Conservation (phyloP, 2,888 invertebrate genomes). For the Plusia festucae region DNA sequence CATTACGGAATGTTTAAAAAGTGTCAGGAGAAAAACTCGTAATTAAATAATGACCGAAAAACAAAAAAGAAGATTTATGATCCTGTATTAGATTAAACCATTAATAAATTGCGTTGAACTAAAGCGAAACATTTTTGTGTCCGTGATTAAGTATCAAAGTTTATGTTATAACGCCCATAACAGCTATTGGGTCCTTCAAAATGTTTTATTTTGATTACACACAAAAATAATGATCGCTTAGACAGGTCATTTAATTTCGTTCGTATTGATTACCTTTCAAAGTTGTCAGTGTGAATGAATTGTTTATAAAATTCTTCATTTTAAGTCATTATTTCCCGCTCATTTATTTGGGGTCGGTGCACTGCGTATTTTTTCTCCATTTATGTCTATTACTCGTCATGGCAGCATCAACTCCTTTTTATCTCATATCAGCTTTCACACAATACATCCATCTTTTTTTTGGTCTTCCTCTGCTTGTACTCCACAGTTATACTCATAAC, state of each 20-base stretch:
- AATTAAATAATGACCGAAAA: slow-evolving; percentile 23
- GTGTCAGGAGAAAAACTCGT: slow-evolving; percentile 21
- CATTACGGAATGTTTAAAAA: slow-evolving; percentile 22
- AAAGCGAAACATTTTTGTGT: slow-evolving; percentile 51
- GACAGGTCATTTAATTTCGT: slow-evolving; percentile 46
- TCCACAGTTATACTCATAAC: no score
- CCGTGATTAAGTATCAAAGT: slow-evolving; percentile 54
- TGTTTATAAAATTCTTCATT: no score
- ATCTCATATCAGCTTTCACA: no score
- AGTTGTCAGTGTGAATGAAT: not conserved
- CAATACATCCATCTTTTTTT: no score
- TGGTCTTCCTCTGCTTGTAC: no score
- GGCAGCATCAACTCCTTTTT: no score
- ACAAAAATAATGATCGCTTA: slow-evolving; percentile 40
- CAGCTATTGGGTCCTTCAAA: slow-evolving; percentile 40
- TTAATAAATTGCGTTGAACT: slow-evolving; percentile 57
- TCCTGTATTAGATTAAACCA: slow-evolving; percentile 54
- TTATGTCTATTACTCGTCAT: no score
- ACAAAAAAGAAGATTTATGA: slow-evolving; percentile 49
- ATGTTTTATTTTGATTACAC: slow-evolving; percentile 52
- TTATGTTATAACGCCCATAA: slow-evolving; percentile 50
- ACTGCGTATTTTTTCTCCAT: no score
- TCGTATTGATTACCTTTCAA: not conserved
- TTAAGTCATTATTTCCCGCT: no score
- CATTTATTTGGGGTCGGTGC: no score